phyloP scores from a whole-genome alignment of 2,797 vertebrate species.

The Sebastes nivosus region DNA sequence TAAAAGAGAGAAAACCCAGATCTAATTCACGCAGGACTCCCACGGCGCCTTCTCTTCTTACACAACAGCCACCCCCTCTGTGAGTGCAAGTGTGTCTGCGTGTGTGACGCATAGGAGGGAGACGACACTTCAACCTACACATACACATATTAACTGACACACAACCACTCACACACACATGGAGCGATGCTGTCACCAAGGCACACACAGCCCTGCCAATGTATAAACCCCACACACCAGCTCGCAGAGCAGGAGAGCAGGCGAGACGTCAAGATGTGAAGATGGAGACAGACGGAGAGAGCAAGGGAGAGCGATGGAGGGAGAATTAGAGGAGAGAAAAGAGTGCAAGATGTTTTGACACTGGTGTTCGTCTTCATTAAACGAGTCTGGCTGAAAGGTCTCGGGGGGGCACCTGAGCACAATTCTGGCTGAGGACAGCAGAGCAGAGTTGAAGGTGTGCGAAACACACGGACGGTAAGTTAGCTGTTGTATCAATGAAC shows the following conservation, averaged over 20 bases:
- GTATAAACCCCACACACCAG: constrained; percentile 76
- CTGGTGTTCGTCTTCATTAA: constrained; percentile 42
- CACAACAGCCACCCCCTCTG: constrained; percentile 76
- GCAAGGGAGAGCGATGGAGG: constrained; percentile 39
- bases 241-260: constrained; percentile 70
- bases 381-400: constrained; percentile 46
- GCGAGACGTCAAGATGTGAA: constrained; percentile 65
- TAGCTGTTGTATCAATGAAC: constrained; percentile 34
- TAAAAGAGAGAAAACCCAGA: constrained; percentile 64
- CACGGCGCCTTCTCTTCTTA: constrained; percentile 72
- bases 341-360: constrained; percentile 50
- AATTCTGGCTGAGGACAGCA: constrained; percentile 39
- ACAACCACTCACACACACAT: constrained; percentile 42
- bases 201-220: constrained; percentile 59
- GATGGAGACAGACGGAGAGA: constrained; percentile 64
- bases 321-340: constrained; percentile 39
- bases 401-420: constrained; percentile 36
- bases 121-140: constrained; percentile 83
- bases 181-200: constrained; percentile 71
- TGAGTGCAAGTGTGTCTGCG: constrained; percentile 62
- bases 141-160: constrained; percentile 72
- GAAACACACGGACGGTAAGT: constrained; percentile 68
- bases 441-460: constrained; percentile 45
- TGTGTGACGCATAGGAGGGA: constrained; percentile 80
- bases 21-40: constrained; percentile 77